phyloP scores from a whole-genome alignment of 2,888 invertebrate genomes.

The Oligia fasciuncula region DNA sequence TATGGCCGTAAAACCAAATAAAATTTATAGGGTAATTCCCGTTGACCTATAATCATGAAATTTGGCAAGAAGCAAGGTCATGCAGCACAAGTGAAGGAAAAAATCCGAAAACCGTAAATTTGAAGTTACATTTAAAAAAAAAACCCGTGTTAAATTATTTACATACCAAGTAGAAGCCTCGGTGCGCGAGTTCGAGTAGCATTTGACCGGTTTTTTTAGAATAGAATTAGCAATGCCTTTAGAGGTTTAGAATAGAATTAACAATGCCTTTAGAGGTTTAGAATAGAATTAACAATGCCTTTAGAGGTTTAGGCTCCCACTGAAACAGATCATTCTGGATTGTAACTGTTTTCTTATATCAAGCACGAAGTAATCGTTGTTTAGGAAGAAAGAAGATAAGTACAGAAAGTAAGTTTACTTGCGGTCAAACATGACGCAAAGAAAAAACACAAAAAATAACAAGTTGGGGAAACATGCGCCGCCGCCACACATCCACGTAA shows the following conservation, averaged over 20 bases:
- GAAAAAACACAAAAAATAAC: no score
- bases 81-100: no score
- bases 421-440: no score
- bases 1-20: no score
- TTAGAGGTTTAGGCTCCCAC: background rate
- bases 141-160: no score
- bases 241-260: background rate
- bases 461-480: background rate
- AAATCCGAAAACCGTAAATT: no score
- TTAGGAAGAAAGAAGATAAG: background rate
- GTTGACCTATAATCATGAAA: no score
- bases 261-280: background rate
- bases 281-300: conserved; percentile 26
- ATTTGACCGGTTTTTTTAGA: background rate
- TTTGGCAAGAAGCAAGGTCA: no score
- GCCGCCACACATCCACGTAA: background rate
- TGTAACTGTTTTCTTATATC: background rate
- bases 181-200: no score
- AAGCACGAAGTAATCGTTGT: background rate
- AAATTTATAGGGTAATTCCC: no score
- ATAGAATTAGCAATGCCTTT: conserved; percentile 23
- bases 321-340: background rate
- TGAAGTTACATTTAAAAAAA: no score
- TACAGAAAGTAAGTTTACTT: background rate
- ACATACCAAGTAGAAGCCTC: no score